Evolutionary conservation across 2,113 vertebrate genomes (phyloP), one percentile per base, ranked within the genome.

Genomic region (Archocentrus centrarchus): DNA sequence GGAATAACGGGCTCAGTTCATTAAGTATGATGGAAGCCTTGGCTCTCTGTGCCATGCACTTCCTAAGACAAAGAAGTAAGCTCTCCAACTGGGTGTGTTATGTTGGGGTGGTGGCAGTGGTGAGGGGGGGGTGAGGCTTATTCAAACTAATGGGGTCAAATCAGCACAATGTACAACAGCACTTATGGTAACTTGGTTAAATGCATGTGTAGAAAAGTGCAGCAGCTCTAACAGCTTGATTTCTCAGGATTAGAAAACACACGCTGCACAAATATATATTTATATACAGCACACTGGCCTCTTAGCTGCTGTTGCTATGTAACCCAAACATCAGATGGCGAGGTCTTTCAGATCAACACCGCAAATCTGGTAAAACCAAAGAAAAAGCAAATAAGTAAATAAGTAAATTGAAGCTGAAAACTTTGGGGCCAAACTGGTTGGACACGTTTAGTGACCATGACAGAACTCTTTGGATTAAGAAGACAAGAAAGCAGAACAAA

Each of bases 31-130:
- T 77, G 58, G 79, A 86, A 79, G 75, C 75, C 22, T 24, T 81
- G 57, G 60, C 44, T 85, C 78, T 57, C 68, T 75, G 86, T 86
- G 81, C 53, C 79, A 78, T 84, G 79, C 61, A 86, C 76, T 79
- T 84, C 70, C 63, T 68, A 9, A 83, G 76, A 84, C 79, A 75
- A 57, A 82, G 76, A 30, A 18, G 61, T 32, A 17, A 24, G 61
- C 75, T 58, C 79, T 50, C 32, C 68, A 63, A 44, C 24, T 11
- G 59, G 20, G 61, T 41, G 37, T 64, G 62, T 64, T 27, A 30
- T 57, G 75, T 32, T 32, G 18, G 35, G 57, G 35, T 35, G 6
- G 35, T 35, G 35, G 35, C 6, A 1, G 6, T 35, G 35, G 35
- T 35, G 18, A 17, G 32, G 6, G n/a, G n/a, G 15, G n/a, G 58